Evolutionary conservation across 2,888 invertebrate species (phyloP).

Genomic region (Sympetrum striolatum): DNA sequence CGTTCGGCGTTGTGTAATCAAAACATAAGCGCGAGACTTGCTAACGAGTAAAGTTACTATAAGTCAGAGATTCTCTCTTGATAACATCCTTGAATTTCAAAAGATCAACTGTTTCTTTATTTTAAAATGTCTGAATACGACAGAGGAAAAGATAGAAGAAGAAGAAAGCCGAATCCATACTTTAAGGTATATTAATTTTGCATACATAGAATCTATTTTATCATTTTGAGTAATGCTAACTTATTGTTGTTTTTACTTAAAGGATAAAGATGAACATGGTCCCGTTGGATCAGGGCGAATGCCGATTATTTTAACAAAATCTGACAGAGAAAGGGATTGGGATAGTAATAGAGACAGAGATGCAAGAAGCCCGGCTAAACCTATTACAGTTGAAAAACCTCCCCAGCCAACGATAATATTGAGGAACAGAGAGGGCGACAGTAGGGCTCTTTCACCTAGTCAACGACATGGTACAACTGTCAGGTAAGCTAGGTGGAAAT

Average conservation of each 20-base stretch:
- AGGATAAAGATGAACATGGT: constrained; percentile 44
- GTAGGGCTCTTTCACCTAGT: constrained; percentile 69
- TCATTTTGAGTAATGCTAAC: background rate
- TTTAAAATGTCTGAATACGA: background rate
- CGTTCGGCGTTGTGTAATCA: background rate
- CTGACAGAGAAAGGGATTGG: constrained; percentile 62
- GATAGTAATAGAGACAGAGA: constrained; percentile 48
- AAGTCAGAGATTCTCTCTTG: background rate
- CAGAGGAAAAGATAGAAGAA: constrained; percentile 4
- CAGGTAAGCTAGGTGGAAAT: constrained; percentile 28
- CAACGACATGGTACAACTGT: constrained; percentile 54
- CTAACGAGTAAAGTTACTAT: background rate
- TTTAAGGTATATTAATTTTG: background rate
- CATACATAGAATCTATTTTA: background rate
- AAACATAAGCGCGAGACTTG: background rate
- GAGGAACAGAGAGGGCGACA: constrained; percentile 71
- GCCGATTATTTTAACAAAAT: constrained; percentile 54
- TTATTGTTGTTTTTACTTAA: background rate
- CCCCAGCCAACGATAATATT: constrained; percentile 72
- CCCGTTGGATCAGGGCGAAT: background rate
- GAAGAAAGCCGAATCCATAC: constrained; percentile 11
- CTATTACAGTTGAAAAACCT: constrained; percentile 1
- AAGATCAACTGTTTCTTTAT: background rate
- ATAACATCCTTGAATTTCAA: background rate
- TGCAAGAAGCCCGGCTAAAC: background rate